Evolutionary conservation across 2,113 vertebrate genomes (phyloP).

Genomic region (Dipodomys spectabilis): DNA sequence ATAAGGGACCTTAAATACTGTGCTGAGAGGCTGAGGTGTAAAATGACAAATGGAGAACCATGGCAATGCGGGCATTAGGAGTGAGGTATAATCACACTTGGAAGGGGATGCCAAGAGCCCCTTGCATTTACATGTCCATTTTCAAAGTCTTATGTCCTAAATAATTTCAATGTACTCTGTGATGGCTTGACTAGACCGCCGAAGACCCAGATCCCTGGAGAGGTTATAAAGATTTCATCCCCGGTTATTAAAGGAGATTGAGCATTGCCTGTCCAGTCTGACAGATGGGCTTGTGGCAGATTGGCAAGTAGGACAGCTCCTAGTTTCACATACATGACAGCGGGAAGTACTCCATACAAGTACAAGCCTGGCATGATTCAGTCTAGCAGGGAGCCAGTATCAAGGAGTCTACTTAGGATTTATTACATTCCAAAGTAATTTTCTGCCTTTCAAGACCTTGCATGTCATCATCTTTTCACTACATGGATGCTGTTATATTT

Average conservation of each 20-base stretch:
- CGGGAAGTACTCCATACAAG: fast-evolving
- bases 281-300: background rate
- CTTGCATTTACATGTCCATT: background rate
- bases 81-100: background rate
- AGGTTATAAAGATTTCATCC: background rate
- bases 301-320: background rate
- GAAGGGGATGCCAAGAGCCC: background rate
- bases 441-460: background rate
- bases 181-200: background rate
- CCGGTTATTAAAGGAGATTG: background rate
- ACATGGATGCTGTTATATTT: background rate
- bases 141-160: background rate
- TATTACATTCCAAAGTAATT: background rate
- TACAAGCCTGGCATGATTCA: background rate
- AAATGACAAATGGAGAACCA: background rate
- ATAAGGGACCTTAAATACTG: background rate
- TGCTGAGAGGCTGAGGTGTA: background rate
- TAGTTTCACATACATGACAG: background rate
- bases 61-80: background rate
- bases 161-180: background rate
- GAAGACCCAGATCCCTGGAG: background rate
- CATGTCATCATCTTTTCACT: background rate
- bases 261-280: background rate
- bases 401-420: background rate
- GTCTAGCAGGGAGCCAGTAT: background rate